Percentiles rank a stretch among this genome's conserved stretches.
Conservation (phyloP, 2,113 vertebrate species). For the Anolis carolinensis region DNA sequence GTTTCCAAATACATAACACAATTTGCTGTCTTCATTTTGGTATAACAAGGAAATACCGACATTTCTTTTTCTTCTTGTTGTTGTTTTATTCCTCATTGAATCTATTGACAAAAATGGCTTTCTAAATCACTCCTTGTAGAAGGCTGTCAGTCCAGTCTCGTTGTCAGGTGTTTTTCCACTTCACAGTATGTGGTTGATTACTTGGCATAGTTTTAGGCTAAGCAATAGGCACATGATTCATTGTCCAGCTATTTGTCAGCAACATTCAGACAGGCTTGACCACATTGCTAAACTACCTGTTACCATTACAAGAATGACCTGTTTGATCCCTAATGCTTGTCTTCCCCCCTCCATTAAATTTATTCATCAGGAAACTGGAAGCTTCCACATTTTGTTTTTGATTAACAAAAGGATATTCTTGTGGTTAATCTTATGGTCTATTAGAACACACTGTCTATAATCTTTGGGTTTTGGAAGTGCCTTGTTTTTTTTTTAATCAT, state of each 20-base stretch:
- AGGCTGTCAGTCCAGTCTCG: background rate
- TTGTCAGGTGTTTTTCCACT: background rate
- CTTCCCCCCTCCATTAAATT: background rate
- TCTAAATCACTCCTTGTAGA: background rate
- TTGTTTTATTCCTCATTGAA: background rate
- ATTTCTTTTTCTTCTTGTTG: background rate
- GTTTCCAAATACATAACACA: background rate
- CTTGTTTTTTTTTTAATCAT: too few relatives aligned
- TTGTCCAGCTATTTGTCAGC: background rate
- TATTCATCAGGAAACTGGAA: background rate
- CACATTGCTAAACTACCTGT: background rate
- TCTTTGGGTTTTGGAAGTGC: too few relatives aligned
- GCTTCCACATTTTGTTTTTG: background rate
- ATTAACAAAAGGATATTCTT: background rate
- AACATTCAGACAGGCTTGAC: background rate
- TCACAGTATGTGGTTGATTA: background rate
- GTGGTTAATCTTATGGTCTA: background rate
- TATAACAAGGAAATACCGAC: background rate
- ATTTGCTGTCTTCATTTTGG: background rate
- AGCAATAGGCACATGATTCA: too few relatives aligned
- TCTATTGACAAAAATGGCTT: background rate
- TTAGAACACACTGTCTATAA: too few relatives aligned
- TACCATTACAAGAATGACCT: background rate
- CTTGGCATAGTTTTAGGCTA: background rate
- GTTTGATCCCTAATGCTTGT: background rate